Evolutionary conservation across 2,113 vertebrate species (phyloP).

Genomic region (Hippolais icterina): DNA sequence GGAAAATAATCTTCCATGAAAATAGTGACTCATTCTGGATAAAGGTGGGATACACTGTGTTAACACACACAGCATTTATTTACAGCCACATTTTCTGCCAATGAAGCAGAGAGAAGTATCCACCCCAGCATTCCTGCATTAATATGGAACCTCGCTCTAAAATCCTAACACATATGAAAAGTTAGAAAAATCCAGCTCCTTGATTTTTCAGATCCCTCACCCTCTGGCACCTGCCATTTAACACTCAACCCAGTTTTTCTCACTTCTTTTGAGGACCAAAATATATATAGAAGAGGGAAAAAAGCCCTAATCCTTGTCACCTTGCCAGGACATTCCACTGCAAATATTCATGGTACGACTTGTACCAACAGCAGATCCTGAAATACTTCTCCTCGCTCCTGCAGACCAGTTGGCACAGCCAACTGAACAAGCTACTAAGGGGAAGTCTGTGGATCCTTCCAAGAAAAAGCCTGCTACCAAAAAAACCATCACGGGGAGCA

Average conservation of each 20-base stretch:
- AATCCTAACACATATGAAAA: not conserved
- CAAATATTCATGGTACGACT: slow-evolving; percentile 49
- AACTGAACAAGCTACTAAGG: not conserved
- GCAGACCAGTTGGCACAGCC: slow-evolving; percentile 52
- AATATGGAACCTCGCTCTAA: not conserved
- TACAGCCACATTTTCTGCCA: not conserved
- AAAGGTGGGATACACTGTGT: not conserved
- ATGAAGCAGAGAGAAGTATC: not conserved
- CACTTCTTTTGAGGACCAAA: slow-evolving; percentile 7
- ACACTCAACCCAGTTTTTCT: not conserved
- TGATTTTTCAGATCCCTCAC: not conserved
- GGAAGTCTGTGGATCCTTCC: slow-evolving; percentile 56
- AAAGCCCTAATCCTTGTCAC: slow-evolving; percentile 14
- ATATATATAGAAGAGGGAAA: not conserved
- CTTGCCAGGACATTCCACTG: slow-evolving; percentile 58
- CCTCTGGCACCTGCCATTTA: not conserved
- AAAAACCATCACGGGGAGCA: slow-evolving; percentile 35
- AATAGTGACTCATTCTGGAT: not conserved
- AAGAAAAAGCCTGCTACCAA: slow-evolving; percentile 49
- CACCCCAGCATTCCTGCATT: not conserved
- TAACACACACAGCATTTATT: not conserved
- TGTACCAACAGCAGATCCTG: slow-evolving; percentile 61
- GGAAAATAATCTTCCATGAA: not conserved
- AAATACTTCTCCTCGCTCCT: slow-evolving; percentile 41
- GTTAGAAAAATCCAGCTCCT: not conserved